These are phyloP conservation scores for Drosophila kepulauana DNA, from an alignment of 1,140 invertebrate species.

Conservation along the genomic window DNA sequence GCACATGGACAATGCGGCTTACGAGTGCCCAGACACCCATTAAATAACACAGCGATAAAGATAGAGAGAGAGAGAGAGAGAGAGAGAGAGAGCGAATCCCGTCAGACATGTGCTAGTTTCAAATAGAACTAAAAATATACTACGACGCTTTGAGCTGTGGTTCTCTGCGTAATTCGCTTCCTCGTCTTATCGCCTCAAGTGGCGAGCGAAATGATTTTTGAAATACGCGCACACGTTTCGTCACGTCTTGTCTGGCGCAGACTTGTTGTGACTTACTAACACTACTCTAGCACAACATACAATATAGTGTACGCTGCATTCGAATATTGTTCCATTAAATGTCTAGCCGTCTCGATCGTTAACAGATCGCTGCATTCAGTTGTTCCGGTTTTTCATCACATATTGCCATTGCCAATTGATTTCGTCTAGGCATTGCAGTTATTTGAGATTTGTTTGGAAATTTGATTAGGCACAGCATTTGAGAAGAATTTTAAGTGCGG, in stretches of 20 bases:
- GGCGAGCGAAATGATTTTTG: conserved; percentile 14
- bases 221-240: conserved; percentile 34
- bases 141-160: not conserved
- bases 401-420: conserved; percentile 1
- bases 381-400: not conserved
- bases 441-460: not conserved
- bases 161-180: conserved; percentile 51
- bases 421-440: not conserved
- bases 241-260: conserved; percentile 45
- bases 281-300: not conserved
- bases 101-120: conserved; percentile 21
- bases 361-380: conserved; percentile 3
- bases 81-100: not conserved
- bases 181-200: conserved; percentile 40
- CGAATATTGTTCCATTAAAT: conserved; percentile 52
- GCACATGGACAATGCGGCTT: conserved; percentile 32
- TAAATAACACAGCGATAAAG: conserved; percentile 4
- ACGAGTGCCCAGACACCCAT: conserved; percentile 31
- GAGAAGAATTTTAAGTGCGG: not conserved
- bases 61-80: not conserved
- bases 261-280: conserved; percentile 41
- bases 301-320: not conserved
- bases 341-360: conserved; percentile 71
- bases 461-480: not conserved
- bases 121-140: not conserved